Evolutionary conservation across 2,797 vertebrate species (phyloP), one percentile per base, ranked within the genome.

Genomic region (Ficedula albicollis): DNA sequence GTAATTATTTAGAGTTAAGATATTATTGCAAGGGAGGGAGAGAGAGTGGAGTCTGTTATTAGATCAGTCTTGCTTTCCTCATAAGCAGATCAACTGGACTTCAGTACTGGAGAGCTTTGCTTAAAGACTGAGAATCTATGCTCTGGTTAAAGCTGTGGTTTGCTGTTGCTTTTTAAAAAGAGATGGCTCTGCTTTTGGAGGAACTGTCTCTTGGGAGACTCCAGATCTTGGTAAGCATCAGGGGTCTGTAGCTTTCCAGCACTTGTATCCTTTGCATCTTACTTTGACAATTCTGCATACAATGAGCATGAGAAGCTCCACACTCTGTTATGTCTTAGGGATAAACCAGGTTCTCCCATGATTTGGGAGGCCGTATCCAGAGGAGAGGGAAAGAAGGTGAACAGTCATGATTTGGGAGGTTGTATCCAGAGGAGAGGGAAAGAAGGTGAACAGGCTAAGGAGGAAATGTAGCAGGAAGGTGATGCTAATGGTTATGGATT

Each of bases 1-100:
- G 91, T 82, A 94, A 90, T 95, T 86, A 87, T 91, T 90, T 90
- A 34, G 25, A 69, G 55, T 54, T 67, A 67, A 94, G 90, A 84
- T 88, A 63, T 48, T 58, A 38, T n/a, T 76, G 38, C 41, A 49
- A 74, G 43, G 39, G 34, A 68, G n/a, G 9, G 52, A 44, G 59
- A 29, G 52, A 62, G 17, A 70, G 74, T 41, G 14, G 52, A 59
- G 21, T 38, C 66, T 88, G 39, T 15, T 69, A 63, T 10, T 56
- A 74, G 49, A 32, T 60, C 39, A 89, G 66, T 32, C 14, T 89
- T 55, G 19, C 46, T 39, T n/a, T 81, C 48, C 43, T 88, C 9
- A 2, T 54, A 41, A 59, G 36, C 34, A 48, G 39, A 72, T 54
- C 66, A 66, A 1, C 59, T 66, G 59, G 52, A 27, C 34, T 59